These are phyloP conservation scores for Himalopsyche japonica DNA, from an alignment of 2,888 invertebrate genomes.

Conservation along the genomic window DNA sequence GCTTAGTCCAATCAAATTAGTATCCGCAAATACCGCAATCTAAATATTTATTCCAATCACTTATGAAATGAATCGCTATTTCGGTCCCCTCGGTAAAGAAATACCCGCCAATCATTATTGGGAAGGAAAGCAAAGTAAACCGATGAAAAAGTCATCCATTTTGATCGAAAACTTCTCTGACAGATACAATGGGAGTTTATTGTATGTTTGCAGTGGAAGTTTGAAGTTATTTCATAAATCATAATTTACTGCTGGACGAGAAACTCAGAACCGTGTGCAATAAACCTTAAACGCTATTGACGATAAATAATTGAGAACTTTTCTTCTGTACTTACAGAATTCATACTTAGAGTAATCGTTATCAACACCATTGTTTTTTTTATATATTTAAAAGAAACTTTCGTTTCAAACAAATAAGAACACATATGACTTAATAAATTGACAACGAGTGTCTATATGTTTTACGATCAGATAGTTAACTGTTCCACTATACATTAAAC, in stretches of 20 bases:
- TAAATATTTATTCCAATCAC: slow-evolving; percentile 24
- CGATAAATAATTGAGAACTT: not conserved
- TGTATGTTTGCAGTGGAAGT: not conserved
- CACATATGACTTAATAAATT: too few species aligned
- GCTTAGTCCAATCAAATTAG: not conserved
- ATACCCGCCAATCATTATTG: not conserved
- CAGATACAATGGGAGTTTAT: not conserved
- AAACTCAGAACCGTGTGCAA: not conserved
- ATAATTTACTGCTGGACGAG: not conserved
- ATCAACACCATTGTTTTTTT: too few species aligned
- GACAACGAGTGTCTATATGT: too few species aligned
- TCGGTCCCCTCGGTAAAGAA: not conserved
- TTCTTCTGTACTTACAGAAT: not conserved
- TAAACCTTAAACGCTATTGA: not conserved
- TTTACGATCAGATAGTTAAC: too few species aligned
- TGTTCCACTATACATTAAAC: too few species aligned
- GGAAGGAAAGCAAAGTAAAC: not conserved
- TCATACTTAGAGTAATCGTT: not conserved
- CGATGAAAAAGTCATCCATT: slow-evolving; percentile 2
- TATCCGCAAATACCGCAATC: not conserved
- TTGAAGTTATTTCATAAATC: not conserved
- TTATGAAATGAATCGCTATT: not conserved
- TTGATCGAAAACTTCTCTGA: not conserved
- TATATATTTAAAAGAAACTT: too few species aligned
- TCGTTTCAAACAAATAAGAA: too few species aligned